Base-by-base conservation (phyloP, 2,113 vertebrate species). In the Riparia riparia region DNA sequence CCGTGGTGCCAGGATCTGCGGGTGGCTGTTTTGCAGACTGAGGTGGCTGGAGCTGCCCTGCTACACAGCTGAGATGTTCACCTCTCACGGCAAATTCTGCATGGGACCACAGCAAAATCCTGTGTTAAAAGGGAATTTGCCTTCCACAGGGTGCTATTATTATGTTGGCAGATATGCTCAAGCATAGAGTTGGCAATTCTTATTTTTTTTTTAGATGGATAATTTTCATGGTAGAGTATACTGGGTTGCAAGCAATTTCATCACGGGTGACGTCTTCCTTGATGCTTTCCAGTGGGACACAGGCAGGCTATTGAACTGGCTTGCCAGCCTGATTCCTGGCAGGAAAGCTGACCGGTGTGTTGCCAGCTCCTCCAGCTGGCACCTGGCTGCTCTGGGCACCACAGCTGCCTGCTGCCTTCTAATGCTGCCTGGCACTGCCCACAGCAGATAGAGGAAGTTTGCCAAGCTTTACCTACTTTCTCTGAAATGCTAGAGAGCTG, bases 1-100 rank as follows among this genome's bases (percentile, higher is more conserved):
- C 73, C 1, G 0, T 24, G 50, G 15, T 0, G 28, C n/a, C 0
- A 2, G 47, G 31, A 7, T 26, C 49, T 51, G 42, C 9, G 3
- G 42, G 22, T n/a, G 50, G 58, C 29, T 54, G 54, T 34, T 63
- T 22, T 1, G 1, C 34, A 31, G 49, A 53, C n/a, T 1, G 3
- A 53, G 29, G 25, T 0, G 5, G 37, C 42, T 28, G 18, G 25
- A 86, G 15, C 44, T 63, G 71, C 41, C 11, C 17, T 12, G 4
- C 8, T 11, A 12, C 31, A 9, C 47, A 49, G 61, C 22, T n/a
- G 61, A 66, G 47, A 25, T 1, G 1, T 54, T 44, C 19, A 13
- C 7, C 63, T 64, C 49, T 89, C 29, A 15, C 2, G 1, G 68
- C 9, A 39, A 60, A 32, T 63, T 60, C 61, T 37, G 32, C 71